Percentiles rank a stretch among this genome's conserved stretches.
phyloP scores from a whole-genome alignment of 2,888 invertebrate species.

The Nasonia oneida region DNA sequence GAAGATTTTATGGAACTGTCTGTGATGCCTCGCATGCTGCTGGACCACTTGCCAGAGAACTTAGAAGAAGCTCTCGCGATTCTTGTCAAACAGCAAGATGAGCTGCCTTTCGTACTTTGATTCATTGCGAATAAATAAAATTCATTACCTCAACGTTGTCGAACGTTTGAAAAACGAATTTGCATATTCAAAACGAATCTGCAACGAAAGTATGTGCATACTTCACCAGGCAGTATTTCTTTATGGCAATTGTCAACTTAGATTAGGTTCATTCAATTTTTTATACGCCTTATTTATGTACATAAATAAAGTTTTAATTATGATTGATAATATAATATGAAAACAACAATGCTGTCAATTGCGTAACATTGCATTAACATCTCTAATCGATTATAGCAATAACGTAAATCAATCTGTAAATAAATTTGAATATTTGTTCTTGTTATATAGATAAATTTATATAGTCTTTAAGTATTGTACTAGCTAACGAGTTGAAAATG shows the following conservation, averaged over 20 bases:
- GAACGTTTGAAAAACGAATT: slow-evolving; percentile 16
- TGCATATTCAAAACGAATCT: slow-evolving; percentile 19
- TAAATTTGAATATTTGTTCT: slow-evolving; percentile 54
- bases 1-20: slow-evolving; percentile 91
- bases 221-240: slow-evolving; percentile 54
- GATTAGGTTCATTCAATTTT: slow-evolving; percentile 59
- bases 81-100: slow-evolving; percentile 80
- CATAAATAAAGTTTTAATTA: slow-evolving; percentile 62
- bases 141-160: neutral
- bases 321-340: slow-evolving; percentile 18
- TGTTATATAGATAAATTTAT: slow-evolving; percentile 40
- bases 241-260: slow-evolving; percentile 48
- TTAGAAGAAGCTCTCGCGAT: slow-evolving; percentile 86
- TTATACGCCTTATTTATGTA: slow-evolving; percentile 67
- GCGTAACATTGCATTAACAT: slow-evolving; percentile 24
- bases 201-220: slow-evolving; percentile 7
- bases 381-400: slow-evolving; percentile 26
- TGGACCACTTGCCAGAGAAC: slow-evolving; percentile 92
- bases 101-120: slow-evolving; percentile 69
- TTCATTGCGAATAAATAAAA: slow-evolving; percentile 50
- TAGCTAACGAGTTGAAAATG: slow-evolving; percentile 32
- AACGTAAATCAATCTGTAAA: slow-evolving; percentile 40
- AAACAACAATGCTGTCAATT: slow-evolving; percentile 29
- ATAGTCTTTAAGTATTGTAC: slow-evolving; percentile 29
- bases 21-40: slow-evolving; percentile 91